phyloP scores from a whole-genome alignment of 2,113 vertebrate species.

The Heliornis fulica region DNA sequence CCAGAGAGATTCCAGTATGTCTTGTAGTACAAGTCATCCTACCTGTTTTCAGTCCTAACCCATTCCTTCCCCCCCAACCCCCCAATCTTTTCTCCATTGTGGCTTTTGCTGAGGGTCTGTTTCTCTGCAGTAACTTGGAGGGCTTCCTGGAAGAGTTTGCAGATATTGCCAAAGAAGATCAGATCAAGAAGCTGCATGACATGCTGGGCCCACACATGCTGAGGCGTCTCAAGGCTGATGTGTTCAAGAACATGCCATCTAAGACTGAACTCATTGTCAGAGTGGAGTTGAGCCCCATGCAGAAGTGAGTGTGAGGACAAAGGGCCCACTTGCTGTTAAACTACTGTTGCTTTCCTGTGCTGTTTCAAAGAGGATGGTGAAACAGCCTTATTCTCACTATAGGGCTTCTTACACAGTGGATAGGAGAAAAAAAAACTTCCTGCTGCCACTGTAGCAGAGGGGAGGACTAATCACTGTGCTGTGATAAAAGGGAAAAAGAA shows the following conservation, averaged over 20 bases:
- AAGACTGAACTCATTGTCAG: constrained; percentile 96
- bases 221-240: constrained; percentile 94
- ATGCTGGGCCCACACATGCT: constrained; percentile 98
- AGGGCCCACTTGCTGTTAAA: not conserved
- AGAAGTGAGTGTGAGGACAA: constrained; percentile 82
- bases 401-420: not conserved
- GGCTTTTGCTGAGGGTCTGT: not conserved
- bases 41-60: not conserved
- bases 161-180: constrained; percentile 97
- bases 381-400: not conserved
- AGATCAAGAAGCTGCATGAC: constrained; percentile 98
- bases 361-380: not conserved
- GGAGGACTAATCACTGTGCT: not conserved
- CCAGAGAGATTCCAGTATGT: constrained; percentile 95
- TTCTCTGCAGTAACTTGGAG: constrained; percentile 87
- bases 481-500: not conserved
- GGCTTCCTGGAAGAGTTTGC: constrained; percentile 98
- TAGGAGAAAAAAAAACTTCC: not conserved
- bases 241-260: constrained; percentile 98
- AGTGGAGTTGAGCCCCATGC: constrained; percentile 96
- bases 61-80: not conserved
- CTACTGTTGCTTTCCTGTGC: not conserved
- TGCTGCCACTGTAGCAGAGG: not conserved
- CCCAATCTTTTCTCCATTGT: not conserved
- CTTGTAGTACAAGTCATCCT: constrained; percentile 2